Evolutionary conservation across 37 sponge, comb jelly and placozoan species (phyloP).

Genomic region (Cliona cf. orientalis): DNA sequence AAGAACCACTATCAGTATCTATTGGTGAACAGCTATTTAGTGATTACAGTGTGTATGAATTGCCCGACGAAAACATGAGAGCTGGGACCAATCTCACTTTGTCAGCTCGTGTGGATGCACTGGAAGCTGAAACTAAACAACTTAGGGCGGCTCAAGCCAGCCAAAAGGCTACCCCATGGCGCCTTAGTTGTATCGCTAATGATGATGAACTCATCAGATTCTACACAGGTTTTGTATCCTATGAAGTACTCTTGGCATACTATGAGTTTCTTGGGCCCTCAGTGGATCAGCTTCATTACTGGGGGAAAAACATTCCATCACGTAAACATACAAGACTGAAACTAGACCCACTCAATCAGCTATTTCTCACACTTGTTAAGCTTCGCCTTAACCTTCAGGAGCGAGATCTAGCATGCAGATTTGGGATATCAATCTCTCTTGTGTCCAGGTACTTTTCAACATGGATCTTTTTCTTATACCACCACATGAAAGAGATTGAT

Average conservation of each 20-base stretch:
- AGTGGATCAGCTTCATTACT: slow-evolving; percentile 44
- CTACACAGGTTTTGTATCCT: slow-evolving; percentile 45
- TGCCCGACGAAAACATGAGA: not conserved
- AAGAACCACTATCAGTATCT: not conserved
- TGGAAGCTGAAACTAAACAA: slow-evolving; percentile 10
- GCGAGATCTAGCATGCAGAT: slow-evolving; percentile 20
- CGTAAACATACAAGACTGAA: not conserved
- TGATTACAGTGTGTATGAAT: slow-evolving; percentile 11
- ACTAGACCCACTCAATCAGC: slow-evolving; percentile 37
- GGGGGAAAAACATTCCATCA: not conserved
- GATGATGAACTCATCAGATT: slow-evolving; percentile 24
- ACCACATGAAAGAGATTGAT: slow-evolving; percentile 41
- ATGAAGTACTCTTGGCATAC: slow-evolving; percentile 21
- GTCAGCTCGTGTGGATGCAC: slow-evolving; percentile 14
- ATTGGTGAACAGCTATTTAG: not conserved
- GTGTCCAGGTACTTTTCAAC: slow-evolving; percentile 34
- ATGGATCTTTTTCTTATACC: slow-evolving; percentile 49
- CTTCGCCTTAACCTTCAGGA: slow-evolving; percentile 20
- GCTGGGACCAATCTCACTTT: not conserved
- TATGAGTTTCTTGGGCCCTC: slow-evolving; percentile 56
- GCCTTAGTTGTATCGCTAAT: slow-evolving; percentile 19
- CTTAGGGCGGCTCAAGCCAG: not conserved
- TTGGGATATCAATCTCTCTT: slow-evolving; percentile 12
- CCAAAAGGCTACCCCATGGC: slow-evolving; percentile 6
- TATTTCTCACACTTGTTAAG: slow-evolving; percentile 28